These are phyloP conservation scores for Phyllotreta striolata DNA, from an alignment of 2,888 invertebrate genomes.

Conservation along the genomic window DNA sequence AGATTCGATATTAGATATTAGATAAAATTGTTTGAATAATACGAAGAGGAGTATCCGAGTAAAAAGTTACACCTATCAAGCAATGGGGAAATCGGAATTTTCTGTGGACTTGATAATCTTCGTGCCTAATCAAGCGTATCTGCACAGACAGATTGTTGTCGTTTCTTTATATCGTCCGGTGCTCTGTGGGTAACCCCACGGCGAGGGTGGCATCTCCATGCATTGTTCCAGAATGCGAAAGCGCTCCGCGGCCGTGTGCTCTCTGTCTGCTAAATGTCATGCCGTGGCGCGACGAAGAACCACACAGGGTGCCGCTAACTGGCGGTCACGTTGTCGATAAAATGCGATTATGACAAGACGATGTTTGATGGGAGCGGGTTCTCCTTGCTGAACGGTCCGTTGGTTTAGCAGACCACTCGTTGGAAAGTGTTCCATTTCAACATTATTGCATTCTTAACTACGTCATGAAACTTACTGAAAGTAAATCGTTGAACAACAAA, in stretches of 20 bases:
- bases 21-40: no score
- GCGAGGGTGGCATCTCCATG: slow-evolving; percentile 22
- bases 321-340: slow-evolving; percentile 55
- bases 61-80: no score
- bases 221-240: slow-evolving; percentile 56
- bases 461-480: no score
- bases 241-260: slow-evolving; percentile 6
- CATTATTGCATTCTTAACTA: no score
- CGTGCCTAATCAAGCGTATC: slow-evolving; percentile 46
- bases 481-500: no score
- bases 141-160: slow-evolving; percentile 48
- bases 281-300: slow-evolving; percentile 47
- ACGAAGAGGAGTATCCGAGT: no score
- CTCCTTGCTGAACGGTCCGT: slow-evolving; percentile 1
- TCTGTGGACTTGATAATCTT: background rate
- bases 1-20: no score
- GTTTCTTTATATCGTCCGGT: slow-evolving; percentile 49
- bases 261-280: slow-evolving; percentile 54
- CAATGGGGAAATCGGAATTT: no score
- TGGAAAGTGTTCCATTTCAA: no score
- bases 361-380: slow-evolving; percentile 3
- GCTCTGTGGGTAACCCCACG: no score
- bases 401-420: background rate
- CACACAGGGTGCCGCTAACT: slow-evolving; percentile 54
- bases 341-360: slow-evolving; percentile 44